Base-by-base conservation (phyloP, 2,113 vertebrate species). In the Clarias macrocephalus region DNA sequence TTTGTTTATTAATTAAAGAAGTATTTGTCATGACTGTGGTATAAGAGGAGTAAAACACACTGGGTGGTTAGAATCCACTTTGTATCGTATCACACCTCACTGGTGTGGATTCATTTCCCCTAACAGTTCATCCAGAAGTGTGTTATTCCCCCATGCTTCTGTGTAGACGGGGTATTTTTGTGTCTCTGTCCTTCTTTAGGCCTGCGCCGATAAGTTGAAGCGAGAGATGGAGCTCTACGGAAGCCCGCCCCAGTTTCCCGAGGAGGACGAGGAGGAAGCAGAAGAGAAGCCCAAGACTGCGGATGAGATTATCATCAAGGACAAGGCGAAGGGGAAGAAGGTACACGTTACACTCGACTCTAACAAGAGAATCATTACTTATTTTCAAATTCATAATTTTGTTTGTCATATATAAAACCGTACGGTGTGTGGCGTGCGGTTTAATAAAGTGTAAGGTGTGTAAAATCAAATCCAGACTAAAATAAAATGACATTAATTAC, bases 201-300 rank as follows among this genome's bases (percentile, higher is more conserved):
- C 98, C 56, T 99, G 98, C 96, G 97, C 98, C 68, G 98, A 99
- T 94, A 99, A 99, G 82, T 93, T 99, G 80, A 99, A 99, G 92
- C 96, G 98, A 91, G 98, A 99, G 93, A 95, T 98, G 93, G 98
- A 99, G 84, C 82, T 99, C 0, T 99, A 97, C 89, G 97, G 98
- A 75, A 97, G 94, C 85, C 98, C 98, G 37, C 98, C 98, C 0
- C 96, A 97, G 92, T 99, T 99, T 91, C 97, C 98, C 23, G 97
- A 99, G 19, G 98, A 98, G 70, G 98, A 97, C 13, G 97, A 98
- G 5, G 91, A 92, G 73, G 93, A 93, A 87, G 48, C 23, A 1
- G 96, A 96, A 66, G 97, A 98, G 89, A 96, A 97, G 75, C 94
- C 92, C 2, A 80, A 82, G 88, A 87, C 90, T n/a, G 93, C 91